phyloP scores from a whole-genome alignment of 2,797 vertebrate genomes.

The Nothura maculosa region DNA sequence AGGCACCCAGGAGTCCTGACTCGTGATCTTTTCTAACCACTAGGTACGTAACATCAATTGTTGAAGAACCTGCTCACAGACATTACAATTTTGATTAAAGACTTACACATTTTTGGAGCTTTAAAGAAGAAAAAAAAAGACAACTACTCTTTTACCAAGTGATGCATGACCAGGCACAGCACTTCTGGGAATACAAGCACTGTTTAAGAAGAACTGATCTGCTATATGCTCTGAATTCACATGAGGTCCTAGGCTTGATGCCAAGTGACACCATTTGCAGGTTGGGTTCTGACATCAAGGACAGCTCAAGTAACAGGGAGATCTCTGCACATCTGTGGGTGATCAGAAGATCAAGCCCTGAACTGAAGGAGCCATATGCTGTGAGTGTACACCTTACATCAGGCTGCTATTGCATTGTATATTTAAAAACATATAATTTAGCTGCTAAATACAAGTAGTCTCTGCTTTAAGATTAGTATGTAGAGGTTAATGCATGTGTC shows the following conservation, averaged over 20 bases:
- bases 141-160: neutral
- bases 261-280: neutral
- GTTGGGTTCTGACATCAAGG: neutral
- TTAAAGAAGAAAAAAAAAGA: constrained; percentile 23
- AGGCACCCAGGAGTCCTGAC: constrained; percentile 53
- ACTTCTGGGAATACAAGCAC: neutral
- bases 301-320: neutral
- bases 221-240: neutral
- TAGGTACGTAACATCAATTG: constrained; percentile 30
- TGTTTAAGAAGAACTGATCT: neutral
- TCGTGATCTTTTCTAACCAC: constrained; percentile 27
- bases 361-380: neutral
- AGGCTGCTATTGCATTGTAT: neutral
- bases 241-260: neutral
- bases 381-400: accelerated
- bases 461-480: accelerated
- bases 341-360: neutral
- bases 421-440: accelerated
- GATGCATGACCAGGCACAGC: neutral
- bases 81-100: constrained; percentile 58
- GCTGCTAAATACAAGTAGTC: neutral
- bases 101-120: constrained; percentile 4
- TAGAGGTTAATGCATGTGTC: neutral
- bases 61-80: neutral
- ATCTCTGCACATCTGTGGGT: neutral